Evolutionary conservation across 2,797 vertebrate species (phyloP), one percentile per base, ranked within the genome.

Genomic region (Melanotaenia trifasciata): DNA sequence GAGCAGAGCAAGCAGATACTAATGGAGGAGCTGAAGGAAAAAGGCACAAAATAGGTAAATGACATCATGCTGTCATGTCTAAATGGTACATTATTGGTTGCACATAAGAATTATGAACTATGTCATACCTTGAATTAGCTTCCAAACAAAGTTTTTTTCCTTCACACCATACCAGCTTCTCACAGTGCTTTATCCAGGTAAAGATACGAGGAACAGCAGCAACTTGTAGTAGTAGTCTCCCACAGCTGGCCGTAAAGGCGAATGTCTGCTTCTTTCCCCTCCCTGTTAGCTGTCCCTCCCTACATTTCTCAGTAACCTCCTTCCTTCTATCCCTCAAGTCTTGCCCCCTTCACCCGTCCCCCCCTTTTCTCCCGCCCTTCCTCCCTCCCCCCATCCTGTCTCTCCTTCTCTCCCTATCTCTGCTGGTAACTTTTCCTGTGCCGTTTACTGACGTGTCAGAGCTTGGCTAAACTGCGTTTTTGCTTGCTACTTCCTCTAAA

Each of bases 371-470:
- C 35, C 9, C 33, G 6, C 33, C 9, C 33, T 35, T 35, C 53
- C 9, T 51, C 59, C 40, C 32, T 36, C 50, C 40, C 13, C 18
- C 18, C 38, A 0, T 45, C 72, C 65, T 51, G 58, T 61, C 58
- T 63, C 70, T 67, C 63, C 62, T 45, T 66, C 64, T 60, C 70
- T 73, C 72, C 60, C 72, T 84, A 83, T 89, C 82, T 84, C 57
- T 50, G 30, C 76, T 32, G 64, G 70, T 74, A 56, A 79, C 72
- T 74, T 84, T 89, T 83, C 86, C 83, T 74, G 91, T 92, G 92
- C 92, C 96, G 96, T 98, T 97, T 96, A 96, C 92, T 91, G 93
- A 95, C 94, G 94, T 95, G 95, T 96, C 95, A 94, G 94, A 95
- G 94, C 93, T 95, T 94, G 95, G 94, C 93, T 93, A 94, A 95